Evolutionary conservation across 2,888 invertebrate genomes (phyloP).

Genomic region (Yponomeuta malinellus): DNA sequence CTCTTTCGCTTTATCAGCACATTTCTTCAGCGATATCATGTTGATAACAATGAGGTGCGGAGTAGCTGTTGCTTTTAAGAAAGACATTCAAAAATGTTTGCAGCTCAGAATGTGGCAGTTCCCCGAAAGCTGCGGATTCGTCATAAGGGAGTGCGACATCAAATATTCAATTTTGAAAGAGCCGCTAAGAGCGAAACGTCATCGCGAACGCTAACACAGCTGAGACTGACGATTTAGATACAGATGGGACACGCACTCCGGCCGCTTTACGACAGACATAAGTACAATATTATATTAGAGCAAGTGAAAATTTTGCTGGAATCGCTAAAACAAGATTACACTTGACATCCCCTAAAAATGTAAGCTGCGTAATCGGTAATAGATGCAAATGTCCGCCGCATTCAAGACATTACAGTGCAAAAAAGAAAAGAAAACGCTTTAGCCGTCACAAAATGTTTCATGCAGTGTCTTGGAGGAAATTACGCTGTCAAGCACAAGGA

Average conservation of each 20-base stretch:
- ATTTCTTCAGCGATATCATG: not conserved
- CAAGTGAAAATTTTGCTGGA: conserved; percentile 48
- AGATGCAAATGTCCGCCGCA: conserved; percentile 19
- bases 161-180: conserved; percentile 77
- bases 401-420: conserved; percentile 18
- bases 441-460: conserved; percentile 42
- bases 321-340: conserved; percentile 8
- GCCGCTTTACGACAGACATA: conserved; percentile 53
- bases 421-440: conserved; percentile 18
- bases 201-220: conserved; percentile 68
- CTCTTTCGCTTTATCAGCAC: not conserved
- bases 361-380: conserved; percentile 10
- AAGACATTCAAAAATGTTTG: conserved; percentile 63
- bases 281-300: conserved; percentile 70
- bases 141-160: conserved; percentile 72
- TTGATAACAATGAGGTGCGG: not conserved
- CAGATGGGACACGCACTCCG: conserved; percentile 71
- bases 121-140: conserved; percentile 58
- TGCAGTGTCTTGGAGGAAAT: conserved; percentile 47
- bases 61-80: conserved; percentile 34
- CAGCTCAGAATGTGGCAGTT: conserved; percentile 55
- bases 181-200: conserved; percentile 75
- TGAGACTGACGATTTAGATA: conserved; percentile 71
- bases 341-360: conserved; percentile 1
- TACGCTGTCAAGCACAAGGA: conserved; percentile 73